Evolutionary conservation across 2,797 vertebrate species (phyloP), one percentile per base, ranked within the genome.

Genomic region (Neosilurus mollespiculum): DNA sequence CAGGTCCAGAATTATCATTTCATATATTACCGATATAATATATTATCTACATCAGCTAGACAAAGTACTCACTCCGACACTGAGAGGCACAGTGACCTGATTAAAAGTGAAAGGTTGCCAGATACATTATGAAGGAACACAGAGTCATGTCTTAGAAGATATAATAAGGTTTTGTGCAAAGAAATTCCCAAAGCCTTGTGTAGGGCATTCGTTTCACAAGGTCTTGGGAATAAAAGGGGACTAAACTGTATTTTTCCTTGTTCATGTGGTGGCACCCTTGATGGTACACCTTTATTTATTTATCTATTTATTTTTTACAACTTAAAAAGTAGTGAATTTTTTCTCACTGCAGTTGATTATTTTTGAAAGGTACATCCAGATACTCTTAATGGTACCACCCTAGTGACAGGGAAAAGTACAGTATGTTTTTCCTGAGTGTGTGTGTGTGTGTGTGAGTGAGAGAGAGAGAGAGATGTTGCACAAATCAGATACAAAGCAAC

Each of bases 31-130:
- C 12, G 0, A 24, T 51, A 73, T 9, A 72, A 24, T 51, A 73
- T 15, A 72, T 62, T 65, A 54, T 82, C 77, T 54, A 20, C 18
- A 83, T 59, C n/a, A 64, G 49, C 4, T 15, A 71, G 58, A 75
- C 30, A 72, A 66, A 34, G 4, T 10, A 8, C 49, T 65, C 49
- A 51, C 11, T 61, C 30, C 51, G 49, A 49, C 22, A 71, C 11
- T 54, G 37, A 69, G 34, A 49, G 9, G 10, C 7, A 30, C 37
- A 51, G 6, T 49, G 67, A 75, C 71, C 30, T 53, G 22, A 71
- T 12, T 53, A 26, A 10, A 26, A 53, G 14, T 67, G 22, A 76
- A 24, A 49, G 34, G 61, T 18, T 67, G 61, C 54, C 24, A n/a
- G 58, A 24, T 12, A 26, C 14, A 24, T 77, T 53, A 18, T 7